Percentiles rank a stretch among this genome's conserved stretches.
Conservation (phyloP, 2,113 vertebrate genomes). For the Oplegnathus fasciatus region DNA sequence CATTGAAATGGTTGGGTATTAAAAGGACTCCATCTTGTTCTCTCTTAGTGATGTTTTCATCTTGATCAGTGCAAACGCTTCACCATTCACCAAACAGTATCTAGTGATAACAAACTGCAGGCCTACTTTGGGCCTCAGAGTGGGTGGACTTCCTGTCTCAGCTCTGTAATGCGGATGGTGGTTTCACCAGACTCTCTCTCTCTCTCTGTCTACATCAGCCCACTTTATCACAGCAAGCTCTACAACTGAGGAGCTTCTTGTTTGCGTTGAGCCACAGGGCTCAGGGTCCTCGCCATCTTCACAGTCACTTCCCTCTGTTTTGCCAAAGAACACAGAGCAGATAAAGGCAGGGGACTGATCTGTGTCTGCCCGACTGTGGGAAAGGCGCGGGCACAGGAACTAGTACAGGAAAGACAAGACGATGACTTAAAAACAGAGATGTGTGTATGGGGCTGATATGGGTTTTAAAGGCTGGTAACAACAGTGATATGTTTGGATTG, state of each 20-base stretch:
- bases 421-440: slow-evolving; percentile 69
- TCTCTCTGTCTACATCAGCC: slow-evolving; percentile 50
- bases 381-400: slow-evolving; percentile 83
- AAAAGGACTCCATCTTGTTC: slow-evolving; percentile 11
- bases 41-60: slow-evolving; percentile 34
- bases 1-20: not conserved
- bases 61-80: slow-evolving; percentile 29
- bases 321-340: slow-evolving; percentile 93
- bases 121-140: slow-evolving; percentile 59
- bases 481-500: slow-evolving; percentile 75
- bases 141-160: slow-evolving; percentile 78
- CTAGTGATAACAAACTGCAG: slow-evolving; percentile 63
- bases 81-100: slow-evolving; percentile 45
- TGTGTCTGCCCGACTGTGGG: slow-evolving; percentile 86
- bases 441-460: slow-evolving; percentile 64
- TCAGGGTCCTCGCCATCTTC: slow-evolving; percentile 79
- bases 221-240: slow-evolving; percentile 66
- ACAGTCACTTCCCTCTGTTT: slow-evolving; percentile 90
- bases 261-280: slow-evolving; percentile 70
- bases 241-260: slow-evolving; percentile 62
- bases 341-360: slow-evolving; percentile 81
- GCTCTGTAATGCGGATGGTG: slow-evolving; percentile 48
- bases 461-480: slow-evolving; percentile 41
- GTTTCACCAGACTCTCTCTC: slow-evolving; percentile 46
- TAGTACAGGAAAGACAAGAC: slow-evolving; percentile 77